Base-by-base conservation (phyloP, 2,113 vertebrate genomes). In the Chaetodon auriga region DNA sequence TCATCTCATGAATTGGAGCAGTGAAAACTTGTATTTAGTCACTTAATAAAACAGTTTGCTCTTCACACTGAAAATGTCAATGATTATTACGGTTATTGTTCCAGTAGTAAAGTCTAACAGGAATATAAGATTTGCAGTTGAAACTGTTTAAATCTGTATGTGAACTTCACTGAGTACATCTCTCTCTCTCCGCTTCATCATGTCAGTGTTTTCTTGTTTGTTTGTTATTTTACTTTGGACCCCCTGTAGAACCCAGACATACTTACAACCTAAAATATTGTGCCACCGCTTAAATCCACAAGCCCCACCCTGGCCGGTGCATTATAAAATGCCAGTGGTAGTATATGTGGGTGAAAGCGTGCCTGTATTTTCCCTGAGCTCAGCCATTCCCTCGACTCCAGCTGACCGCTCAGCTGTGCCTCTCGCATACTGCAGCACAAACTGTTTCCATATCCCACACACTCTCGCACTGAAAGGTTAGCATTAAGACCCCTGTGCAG, bases 361-460 rank as follows among this genome's bases (percentile, higher is more conserved):
- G 78, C 53, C 61, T 75, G 72, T 65, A 23, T 88, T 90, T 91
- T 88, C 80, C 90, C 90, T 80, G 76, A 88, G 87, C 89, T 91
- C 90, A 92, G 90, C 88, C 87, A 81, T 90, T 91, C 89, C 86
- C 83, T 81, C 1, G 23, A 63, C 81, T 89, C 79, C 89, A 89
- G 92, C 90, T 90, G 90, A 91, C 87, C 55, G 18, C 90, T 86
- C 92, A 93, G 93, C 93, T 94, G 92, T 81, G 86, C 87, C 45
- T 73, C 88, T 83, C 38, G 18, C 87, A 92, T 90, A 81, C 82
- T 89, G 85, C 51, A 73, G 64, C 82, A 85, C 88, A 89, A 83
- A 93, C 87, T 76, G 75, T 90, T 90, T 92, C 89, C 91, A 91
- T 76, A 75, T 83, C 90, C 81, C 81, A 25, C 81, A 64, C 88